phyloP scores from a whole-genome alignment of 53 echinoderm and acorn worm genomes.

The Paracentrotus lividus region DNA sequence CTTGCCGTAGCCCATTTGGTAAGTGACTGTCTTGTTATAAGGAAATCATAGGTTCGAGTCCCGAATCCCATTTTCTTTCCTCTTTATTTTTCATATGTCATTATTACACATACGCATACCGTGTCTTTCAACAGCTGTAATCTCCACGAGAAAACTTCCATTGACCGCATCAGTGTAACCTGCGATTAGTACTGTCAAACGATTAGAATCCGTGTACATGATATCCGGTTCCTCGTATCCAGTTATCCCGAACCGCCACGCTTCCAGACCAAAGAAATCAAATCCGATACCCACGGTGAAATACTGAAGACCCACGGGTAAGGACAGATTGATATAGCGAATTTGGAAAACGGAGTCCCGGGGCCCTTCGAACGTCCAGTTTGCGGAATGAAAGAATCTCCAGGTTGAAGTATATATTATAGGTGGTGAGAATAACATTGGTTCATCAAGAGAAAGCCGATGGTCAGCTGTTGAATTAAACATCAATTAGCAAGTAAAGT shows the following conservation, averaged over 20 bases:
- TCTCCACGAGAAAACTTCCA: neutral
- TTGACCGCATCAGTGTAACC: neutral
- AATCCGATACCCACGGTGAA: neutral
- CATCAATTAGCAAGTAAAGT: no score
- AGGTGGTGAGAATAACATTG: neutral
- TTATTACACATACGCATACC: no score
- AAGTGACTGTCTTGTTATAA: no score
- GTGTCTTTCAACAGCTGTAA: conserved; percentile 8
- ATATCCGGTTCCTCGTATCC: neutral
- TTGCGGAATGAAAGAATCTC: neutral
- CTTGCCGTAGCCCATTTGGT: no score
- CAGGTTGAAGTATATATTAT: neutral
- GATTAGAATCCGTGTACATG: neutral
- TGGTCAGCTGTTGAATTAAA: neutral
- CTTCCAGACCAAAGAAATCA: neutral
- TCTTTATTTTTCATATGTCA: no score
- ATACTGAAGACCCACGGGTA: neutral
- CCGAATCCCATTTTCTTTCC: no score
- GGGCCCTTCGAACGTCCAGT: conserved; percentile 4
- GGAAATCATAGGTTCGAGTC: no score
- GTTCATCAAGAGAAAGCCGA: neutral
- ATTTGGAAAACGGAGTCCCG: neutral
- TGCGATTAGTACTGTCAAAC: neutral
- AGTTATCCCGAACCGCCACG: neutral
- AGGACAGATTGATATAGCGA: neutral